These are phyloP conservation scores for Microplitis manilae DNA, from an alignment of 2,888 invertebrate species.

Conservation along the genomic window DNA sequence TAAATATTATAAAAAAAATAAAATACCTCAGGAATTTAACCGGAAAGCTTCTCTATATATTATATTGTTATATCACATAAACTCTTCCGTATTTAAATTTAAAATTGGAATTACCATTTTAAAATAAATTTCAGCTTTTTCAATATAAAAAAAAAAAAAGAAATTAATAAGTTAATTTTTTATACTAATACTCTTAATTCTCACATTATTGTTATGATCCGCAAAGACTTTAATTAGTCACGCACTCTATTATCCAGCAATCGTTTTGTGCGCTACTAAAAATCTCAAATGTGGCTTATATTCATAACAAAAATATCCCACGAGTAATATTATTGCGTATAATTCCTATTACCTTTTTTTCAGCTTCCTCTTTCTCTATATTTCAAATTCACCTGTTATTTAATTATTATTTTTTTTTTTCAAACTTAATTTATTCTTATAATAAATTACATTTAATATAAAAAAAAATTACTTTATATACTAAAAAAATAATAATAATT, in stretches of 20 bases:
- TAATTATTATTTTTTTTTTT: neutral
- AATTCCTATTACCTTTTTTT: constrained; percentile 2
- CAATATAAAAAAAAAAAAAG: constrained; percentile 13
- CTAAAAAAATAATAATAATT: neutral
- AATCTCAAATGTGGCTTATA: constrained; percentile 7
- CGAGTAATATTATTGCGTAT: constrained; percentile 30
- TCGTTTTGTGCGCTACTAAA: constrained; percentile 18
- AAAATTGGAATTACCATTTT: too few species aligned
- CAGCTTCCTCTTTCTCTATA: constrained; percentile 14
- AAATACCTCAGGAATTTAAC: constrained; percentile 10
- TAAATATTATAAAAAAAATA: constrained; percentile 15
- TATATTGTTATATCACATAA: neutral
- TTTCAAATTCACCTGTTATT: constrained; percentile 1
- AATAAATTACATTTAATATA: neutral
- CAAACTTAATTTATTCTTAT: neutral
- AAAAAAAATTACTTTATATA: neutral
- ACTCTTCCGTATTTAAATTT: constrained; percentile 3
- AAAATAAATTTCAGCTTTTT: too few species aligned
- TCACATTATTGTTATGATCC: constrained; percentile 29
- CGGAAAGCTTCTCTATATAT: neutral
- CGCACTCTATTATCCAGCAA: constrained; percentile 34
- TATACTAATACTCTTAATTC: constrained; percentile 1
- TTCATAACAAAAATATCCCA: constrained; percentile 31
- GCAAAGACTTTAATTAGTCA: constrained; percentile 30
- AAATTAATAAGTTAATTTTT: neutral